Conservation (phyloP, 2,113 vertebrate genomes). For the Polyodon spathula region DNA sequence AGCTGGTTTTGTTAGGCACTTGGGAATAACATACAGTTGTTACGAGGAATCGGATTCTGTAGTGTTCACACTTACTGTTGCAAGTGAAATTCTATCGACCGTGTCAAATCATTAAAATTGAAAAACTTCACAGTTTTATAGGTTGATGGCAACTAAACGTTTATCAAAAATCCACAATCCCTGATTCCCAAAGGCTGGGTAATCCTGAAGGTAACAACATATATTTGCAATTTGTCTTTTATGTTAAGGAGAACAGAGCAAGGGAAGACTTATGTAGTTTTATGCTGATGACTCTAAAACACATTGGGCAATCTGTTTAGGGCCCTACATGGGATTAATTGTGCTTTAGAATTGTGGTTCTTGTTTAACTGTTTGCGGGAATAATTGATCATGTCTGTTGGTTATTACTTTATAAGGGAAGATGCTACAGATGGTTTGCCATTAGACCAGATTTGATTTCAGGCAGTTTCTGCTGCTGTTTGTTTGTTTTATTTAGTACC, state of each 20-base stretch:
- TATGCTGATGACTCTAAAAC: no score
- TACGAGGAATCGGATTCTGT: background rate
- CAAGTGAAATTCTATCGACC: background rate
- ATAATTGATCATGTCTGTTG: background rate
- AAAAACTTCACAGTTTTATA: no score
- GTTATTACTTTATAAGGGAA: background rate
- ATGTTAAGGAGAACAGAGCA: no score
- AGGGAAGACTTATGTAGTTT: no score
- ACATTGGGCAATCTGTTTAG: background rate
- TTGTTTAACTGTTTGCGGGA: background rate
- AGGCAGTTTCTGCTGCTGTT: background rate
- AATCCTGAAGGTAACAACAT: no score
- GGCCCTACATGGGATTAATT: background rate
- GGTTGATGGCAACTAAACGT: background rate
- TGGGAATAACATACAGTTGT: background rate
- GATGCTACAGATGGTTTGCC: background rate
- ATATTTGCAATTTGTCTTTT: no score
- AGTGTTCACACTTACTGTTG: background rate
- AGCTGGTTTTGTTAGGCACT: background rate
- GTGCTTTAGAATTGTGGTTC: background rate
- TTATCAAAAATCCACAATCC: no score
- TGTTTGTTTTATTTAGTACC: background rate
- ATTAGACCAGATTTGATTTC: background rate
- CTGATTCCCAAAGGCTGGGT: no score
- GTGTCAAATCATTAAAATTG: background rate